Base-by-base conservation (phyloP, 1,140 invertebrate genomes). In the Drosophila leontia region DNA sequence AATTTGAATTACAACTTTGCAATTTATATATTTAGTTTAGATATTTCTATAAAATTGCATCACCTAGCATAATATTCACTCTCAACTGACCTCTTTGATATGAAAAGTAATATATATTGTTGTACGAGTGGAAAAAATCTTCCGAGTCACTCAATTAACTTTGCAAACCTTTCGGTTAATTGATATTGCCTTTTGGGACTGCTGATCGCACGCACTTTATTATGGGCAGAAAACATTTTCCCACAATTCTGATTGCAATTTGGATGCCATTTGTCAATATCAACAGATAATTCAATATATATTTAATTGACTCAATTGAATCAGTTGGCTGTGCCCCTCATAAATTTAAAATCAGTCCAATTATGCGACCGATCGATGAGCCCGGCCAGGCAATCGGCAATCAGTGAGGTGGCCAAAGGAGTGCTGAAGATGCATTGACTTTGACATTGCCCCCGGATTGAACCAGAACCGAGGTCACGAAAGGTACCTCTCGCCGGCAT, bases 261-360 rank as follows among this genome's bases (percentile, higher is more conserved):
- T 81, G 37, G 37, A 72, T 81, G 82, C 82, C 74, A 84, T 84
- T 84, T 85, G 80, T 84, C 82, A 84, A 84, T 84, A 84, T 84
- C 82, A 85, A 85, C 82, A 82, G 75, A 85, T 86, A 85, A 85
- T 86, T 85, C 68, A 85, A 85, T 86, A 86, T 82, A 70, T 70
- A 57, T 78, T 80, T 69, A 85, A 85, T 85, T 85, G 78, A 85
- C 44, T 85, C 82, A 85, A 86, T 85, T 85, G 82, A 85, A 86
- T 86, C 82, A 78, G 56, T 75, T 63, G 60, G 55, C 70, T 55
- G 50, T 47, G 68, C 44, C 42, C 72, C 55, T 81, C 82, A 75
- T 82, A 84, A 84, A 86, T 85, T 81, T 51, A 41, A 81, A 84
- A 84, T 84, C 82, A 68, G 63, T 58, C 82, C 82, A 84, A 86